Conservation (phyloP, 2,113 vertebrate genomes). For the Actinemys pallida region DNA sequence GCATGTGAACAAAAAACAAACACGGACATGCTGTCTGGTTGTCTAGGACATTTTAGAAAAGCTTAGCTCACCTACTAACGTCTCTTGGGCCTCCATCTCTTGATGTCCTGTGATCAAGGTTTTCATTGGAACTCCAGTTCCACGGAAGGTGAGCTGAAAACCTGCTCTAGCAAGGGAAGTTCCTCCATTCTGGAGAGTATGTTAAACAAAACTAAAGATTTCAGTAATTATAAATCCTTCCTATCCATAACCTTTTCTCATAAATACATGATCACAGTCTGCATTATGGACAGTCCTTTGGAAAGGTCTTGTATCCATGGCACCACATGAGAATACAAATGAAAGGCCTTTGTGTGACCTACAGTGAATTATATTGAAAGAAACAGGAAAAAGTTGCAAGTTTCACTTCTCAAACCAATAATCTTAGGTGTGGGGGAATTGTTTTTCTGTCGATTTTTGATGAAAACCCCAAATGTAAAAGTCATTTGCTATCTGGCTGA, state of each 20-base stretch:
- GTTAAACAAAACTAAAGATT: neutral
- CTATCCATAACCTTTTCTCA: neutral
- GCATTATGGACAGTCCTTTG: neutral
- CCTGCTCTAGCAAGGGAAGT: neutral
- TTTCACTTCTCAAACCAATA: neutral
- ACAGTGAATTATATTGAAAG: neutral
- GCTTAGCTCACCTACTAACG: neutral
- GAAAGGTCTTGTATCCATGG: neutral
- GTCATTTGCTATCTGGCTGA: neutral
- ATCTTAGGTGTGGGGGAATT: neutral
- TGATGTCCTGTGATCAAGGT: neutral
- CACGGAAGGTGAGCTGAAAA: neutral
- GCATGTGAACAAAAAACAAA: neutral
- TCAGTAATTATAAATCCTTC: neutral
- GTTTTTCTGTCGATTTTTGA: neutral
- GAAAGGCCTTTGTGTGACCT: neutral
- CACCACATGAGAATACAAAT: neutral
- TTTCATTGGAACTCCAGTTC: neutral
- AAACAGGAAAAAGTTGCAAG: neutral
- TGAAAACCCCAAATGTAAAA: neutral
- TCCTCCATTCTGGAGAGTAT: no score
- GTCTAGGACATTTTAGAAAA: neutral
- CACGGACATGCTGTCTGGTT: neutral
- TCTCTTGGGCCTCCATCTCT: neutral
- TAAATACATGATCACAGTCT: neutral